These are phyloP conservation scores for Holothuria glaberrima DNA, from an alignment of 35 echinoderm and acorn worm species.

Conservation along the genomic window DNA sequence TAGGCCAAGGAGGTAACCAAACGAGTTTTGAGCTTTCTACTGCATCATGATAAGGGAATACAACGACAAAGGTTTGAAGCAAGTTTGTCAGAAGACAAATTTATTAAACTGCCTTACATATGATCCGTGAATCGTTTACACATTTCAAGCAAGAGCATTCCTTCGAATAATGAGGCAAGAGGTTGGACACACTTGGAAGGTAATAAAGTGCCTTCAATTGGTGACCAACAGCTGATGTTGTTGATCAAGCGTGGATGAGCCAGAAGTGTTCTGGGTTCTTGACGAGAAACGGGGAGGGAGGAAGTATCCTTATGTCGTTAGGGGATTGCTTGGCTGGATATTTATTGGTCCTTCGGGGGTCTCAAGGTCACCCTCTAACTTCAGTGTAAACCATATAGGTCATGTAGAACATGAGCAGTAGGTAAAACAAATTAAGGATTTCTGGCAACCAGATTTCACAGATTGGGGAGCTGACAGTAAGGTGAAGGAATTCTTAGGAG, in stretches of 20 bases:
- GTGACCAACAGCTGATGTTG: background rate
- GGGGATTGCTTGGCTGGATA: background rate
- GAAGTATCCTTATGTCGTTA: background rate
- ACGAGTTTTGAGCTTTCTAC: slow-evolving; percentile 5
- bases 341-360: background rate
- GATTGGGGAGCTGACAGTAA: too few relatives aligned
- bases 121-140: background rate
- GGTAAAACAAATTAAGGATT: background rate
- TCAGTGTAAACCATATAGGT: background rate
- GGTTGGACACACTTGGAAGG: slow-evolving; percentile 25
- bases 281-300: slow-evolving; percentile 12
- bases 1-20: background rate
- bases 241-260: slow-evolving; percentile 1
- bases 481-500: background rate
- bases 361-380: background rate
- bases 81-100: background rate
- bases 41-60: background rate
- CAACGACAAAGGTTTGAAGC: background rate
- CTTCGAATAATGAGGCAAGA: background rate
- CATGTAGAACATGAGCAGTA: too few relatives aligned
- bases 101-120: background rate
- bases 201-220: background rate
- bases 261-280: slow-evolving; percentile 10
- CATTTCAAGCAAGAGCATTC: background rate
- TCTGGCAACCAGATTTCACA: slow-evolving; percentile 17